Conservation (phyloP, 2,888 invertebrate species). For the Drosophila atripex region DNA sequence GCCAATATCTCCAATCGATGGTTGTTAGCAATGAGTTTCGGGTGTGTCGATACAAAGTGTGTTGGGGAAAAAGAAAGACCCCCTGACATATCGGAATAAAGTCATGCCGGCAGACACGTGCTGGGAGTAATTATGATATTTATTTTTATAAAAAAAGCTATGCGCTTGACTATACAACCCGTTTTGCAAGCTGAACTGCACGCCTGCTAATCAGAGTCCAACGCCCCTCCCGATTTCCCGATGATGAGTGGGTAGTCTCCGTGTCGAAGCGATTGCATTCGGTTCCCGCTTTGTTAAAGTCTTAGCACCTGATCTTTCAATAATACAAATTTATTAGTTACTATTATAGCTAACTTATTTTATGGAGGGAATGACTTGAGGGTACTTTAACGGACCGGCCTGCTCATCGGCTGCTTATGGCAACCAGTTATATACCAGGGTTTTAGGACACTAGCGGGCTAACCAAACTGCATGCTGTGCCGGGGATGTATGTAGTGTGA, state of each 20-base stretch:
- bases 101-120: constrained; percentile 16
- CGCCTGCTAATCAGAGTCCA: constrained; percentile 20
- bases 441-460: background rate
- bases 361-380: background rate
- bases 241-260: background rate
- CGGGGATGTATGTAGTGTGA: constrained; percentile 63
- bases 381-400: background rate
- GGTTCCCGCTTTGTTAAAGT: background rate
- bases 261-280: background rate
- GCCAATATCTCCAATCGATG: constrained; percentile 4
- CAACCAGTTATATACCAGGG: constrained; percentile 18
- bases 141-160: constrained; percentile 15
- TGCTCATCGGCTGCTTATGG: background rate
- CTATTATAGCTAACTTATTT: background rate
- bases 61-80: constrained; percentile 8
- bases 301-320: background rate
- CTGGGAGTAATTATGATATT: constrained; percentile 14
- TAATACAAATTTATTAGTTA: background rate
- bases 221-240: background rate
- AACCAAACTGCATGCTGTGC: constrained; percentile 46
- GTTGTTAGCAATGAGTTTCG: background rate
- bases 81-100: background rate
- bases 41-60: background rate
- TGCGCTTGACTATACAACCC: constrained; percentile 12
- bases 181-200: constrained; percentile 7